Evolutionary conservation across 2,888 invertebrate genomes (phyloP), one percentile per base, ranked within the genome.

Genomic region (Morpho achilles): DNA sequence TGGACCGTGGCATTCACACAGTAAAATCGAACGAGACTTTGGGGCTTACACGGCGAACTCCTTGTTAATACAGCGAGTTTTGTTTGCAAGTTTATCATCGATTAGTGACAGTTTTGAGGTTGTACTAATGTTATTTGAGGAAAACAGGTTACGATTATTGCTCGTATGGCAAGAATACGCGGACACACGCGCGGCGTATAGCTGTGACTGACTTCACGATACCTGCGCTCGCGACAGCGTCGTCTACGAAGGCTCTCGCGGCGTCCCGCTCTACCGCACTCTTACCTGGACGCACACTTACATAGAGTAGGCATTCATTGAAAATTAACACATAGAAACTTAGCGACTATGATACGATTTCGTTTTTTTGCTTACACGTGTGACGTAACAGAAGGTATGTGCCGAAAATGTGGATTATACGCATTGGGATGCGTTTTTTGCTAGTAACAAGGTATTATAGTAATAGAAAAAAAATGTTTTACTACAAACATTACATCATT

Each of bases 1-100:
- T 79, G 76, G 84, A 84, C 85, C 86, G 87, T 86, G 86, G 87
- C 85, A 87, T 87, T 87, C 85, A 86, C 86, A 80, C 84, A 83
- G 85, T 85, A 81, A 85, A 71, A 67, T 71, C 63, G 65, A 71
- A 69, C 69, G 71, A 32, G 32, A 5, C 62, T 59, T 63, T 58
- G 47, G 48, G 46, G 53, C 52, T 50, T 53, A 56, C 32, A 57
- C 48, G 32, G 50, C 61, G 22, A 8, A 53, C 48, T 51, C 8
- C 47, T 42, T 46, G 46, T 40, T 32, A 7, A 22, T 42, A 23
- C n/a, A 9, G 1, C 42, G 10, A 40, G 50, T 48, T 59, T 56
- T 56, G 59, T 43, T 53, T 49, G 8, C 8, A n/a, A 53, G 48
- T 32, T 59, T 60, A 22, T n/a, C 49, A 44, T 50, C n/a, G 39